phyloP scores from a whole-genome alignment of 2,113 vertebrate species.

The Egretta garzetta region DNA sequence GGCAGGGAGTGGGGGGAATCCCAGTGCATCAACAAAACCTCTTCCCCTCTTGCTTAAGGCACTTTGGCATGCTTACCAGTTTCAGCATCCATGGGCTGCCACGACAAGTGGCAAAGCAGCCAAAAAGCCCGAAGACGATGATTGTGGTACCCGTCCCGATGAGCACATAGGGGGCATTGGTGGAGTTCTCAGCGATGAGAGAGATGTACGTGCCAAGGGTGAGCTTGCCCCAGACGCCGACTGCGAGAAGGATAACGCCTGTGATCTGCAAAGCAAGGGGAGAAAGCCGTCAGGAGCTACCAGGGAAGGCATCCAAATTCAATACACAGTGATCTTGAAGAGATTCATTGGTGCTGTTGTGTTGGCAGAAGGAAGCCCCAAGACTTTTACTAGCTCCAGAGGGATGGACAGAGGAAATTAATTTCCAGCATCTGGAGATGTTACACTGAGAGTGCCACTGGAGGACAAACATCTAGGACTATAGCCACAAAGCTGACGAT shows the following conservation, averaged over 20 bases:
- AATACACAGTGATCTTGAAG: background rate
- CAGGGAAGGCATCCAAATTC: background rate
- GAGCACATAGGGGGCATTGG: slow-evolving; percentile 96
- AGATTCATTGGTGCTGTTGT: background rate
- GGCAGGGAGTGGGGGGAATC: background rate
- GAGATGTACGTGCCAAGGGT: slow-evolving; percentile 97
- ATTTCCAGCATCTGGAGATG: background rate
- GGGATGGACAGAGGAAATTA: background rate
- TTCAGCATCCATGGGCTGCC: slow-evolving; percentile 99
- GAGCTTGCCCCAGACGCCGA: slow-evolving; percentile 97
- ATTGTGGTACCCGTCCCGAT: slow-evolving; percentile 97
- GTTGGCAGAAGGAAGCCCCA: background rate
- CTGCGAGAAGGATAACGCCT: slow-evolving; percentile 94
- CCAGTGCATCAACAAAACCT: background rate
- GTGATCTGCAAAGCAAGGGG: slow-evolving; percentile 85
- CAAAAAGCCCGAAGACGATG: slow-evolving; percentile 95
- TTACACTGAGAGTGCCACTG: background rate
- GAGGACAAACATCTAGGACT: background rate
- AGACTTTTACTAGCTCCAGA: background rate
- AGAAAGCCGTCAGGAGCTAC: background rate
- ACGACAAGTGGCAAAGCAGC: slow-evolving; percentile 97
- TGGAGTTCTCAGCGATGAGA: slow-evolving; percentile 97
- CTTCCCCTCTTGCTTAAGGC: background rate
- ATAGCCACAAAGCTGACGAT: background rate
- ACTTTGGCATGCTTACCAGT: slow-evolving; percentile 81